Evolutionary conservation across 1,140 invertebrate species (phyloP).

Genomic region (Procambarus clarkii): DNA sequence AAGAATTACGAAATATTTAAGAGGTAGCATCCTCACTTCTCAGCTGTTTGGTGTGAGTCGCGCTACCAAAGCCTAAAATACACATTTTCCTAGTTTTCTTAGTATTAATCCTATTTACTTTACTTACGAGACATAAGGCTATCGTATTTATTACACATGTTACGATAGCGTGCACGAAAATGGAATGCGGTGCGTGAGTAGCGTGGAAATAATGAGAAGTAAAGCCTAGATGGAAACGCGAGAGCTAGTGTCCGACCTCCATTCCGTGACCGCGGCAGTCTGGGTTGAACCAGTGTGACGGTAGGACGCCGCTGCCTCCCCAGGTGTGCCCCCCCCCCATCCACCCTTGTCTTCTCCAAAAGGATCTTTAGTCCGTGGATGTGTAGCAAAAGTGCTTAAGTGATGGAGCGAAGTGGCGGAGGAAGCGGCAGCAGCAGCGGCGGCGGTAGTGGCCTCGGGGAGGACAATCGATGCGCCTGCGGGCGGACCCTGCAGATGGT

Average conservation of each 20-base stretch:
- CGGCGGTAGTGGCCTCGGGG: conserved; percentile 31
- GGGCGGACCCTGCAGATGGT: conserved; percentile 71
- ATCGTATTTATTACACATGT: neutral
- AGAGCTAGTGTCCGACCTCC: conserved; percentile 48
- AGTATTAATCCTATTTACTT: neutral
- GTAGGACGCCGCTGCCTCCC: conserved; percentile 9
- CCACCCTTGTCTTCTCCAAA: conserved; percentile 17
- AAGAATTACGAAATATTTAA: conserved; percentile 51
- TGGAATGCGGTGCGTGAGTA: neutral
- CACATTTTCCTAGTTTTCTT: neutral
- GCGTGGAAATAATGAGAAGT: neutral
- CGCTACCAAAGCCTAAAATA: neutral
- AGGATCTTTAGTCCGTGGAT: conserved; percentile 47
- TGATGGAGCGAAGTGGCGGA: conserved; percentile 56
- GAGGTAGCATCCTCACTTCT: conserved; percentile 52
- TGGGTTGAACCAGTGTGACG: conserved; percentile 59
- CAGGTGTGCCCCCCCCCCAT: conserved; percentile 7
- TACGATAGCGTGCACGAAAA: neutral
- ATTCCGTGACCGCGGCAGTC: conserved; percentile 63
- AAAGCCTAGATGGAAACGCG: conserved; percentile 1
- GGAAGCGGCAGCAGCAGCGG: conserved; percentile 33
- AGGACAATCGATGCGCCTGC: conserved; percentile 68
- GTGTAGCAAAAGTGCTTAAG: conserved; percentile 24
- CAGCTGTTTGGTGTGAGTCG: conserved; percentile 36
- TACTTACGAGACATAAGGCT: neutral